Evolutionary conservation across 2,888 invertebrate genomes (phyloP).

Genomic region (Athrips mouffetella): DNA sequence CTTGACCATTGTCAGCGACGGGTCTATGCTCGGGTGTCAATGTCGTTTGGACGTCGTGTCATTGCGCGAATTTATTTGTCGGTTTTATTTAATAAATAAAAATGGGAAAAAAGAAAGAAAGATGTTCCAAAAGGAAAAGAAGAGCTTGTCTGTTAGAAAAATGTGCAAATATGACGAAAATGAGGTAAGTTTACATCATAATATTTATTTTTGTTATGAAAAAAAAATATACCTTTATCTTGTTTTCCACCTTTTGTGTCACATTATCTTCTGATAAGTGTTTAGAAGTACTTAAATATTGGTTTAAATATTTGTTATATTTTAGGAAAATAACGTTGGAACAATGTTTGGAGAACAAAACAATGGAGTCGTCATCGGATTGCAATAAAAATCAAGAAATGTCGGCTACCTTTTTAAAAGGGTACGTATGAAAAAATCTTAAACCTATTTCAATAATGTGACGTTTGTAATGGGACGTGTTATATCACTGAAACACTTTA

Average conservation of each 20-base stretch:
- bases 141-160: not conserved
- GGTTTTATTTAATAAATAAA: constrained; percentile 17
- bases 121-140: constrained; percentile 8
- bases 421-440: not conserved
- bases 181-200: too few species aligned
- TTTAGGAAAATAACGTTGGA: not conserved
- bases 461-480: not conserved
- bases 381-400: not conserved
- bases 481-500: not conserved
- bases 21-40: too few species aligned
- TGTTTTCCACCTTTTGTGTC: not conserved
- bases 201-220: not conserved
- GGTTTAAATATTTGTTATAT: too few species aligned
- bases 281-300: too few species aligned
- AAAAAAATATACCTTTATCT: not conserved
- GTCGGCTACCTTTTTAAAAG: not conserved
- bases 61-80: not conserved
- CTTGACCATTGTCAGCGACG: too few species aligned
- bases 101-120: constrained; percentile 11
- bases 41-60: too few species aligned
- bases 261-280: too few species aligned
- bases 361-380: not conserved
- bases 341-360: not conserved
- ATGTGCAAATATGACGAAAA: constrained; percentile 3
- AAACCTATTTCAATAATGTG: not conserved